Percentiles rank a stretch among this genome's conserved stretches.
phyloP scores from a whole-genome alignment of 2,888 invertebrate genomes.

The Byasa hedistus region DNA sequence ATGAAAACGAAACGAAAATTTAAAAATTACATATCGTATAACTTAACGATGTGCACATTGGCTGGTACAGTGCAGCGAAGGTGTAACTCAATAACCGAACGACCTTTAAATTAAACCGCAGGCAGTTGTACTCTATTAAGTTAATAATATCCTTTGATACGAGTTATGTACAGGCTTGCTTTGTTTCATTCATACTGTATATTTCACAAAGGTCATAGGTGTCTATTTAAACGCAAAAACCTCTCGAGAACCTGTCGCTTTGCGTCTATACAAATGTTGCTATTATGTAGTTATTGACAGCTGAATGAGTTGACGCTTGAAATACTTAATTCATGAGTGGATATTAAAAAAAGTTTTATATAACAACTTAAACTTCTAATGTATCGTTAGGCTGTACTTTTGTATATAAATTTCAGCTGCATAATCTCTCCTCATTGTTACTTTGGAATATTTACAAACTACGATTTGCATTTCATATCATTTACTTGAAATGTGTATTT shows the following conservation, averaged over 20 bases:
- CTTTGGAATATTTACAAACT: too few species aligned
- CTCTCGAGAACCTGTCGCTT: neutral
- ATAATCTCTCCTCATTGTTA: too few species aligned
- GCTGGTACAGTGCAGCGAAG: slow-evolving; percentile 6
- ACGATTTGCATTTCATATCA: too few species aligned
- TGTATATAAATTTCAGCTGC: too few species aligned
- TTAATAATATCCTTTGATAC: slow-evolving; percentile 24
- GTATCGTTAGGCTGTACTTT: too few species aligned
- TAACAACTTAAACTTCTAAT: neutral
- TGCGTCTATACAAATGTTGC: slow-evolving; percentile 7
- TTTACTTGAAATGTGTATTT: too few species aligned
- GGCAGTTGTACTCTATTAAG: slow-evolving; percentile 25
- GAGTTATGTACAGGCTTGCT: slow-evolving; percentile 1
- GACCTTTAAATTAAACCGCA: slow-evolving; percentile 24
- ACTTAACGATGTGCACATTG: neutral
- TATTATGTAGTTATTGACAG: slow-evolving; percentile 4
- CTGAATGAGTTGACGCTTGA: neutral
- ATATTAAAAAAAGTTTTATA: neutral
- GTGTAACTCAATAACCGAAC: slow-evolving; percentile 25
- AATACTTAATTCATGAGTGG: neutral
- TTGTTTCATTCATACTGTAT: slow-evolving; percentile 2
- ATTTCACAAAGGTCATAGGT: slow-evolving; percentile 6
- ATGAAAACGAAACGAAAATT: neutral
- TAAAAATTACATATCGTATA: neutral
- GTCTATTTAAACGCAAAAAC: neutral